phyloP scores from a whole-genome alignment of 1,140 invertebrate genomes.

The Microplitis demolitor region DNA sequence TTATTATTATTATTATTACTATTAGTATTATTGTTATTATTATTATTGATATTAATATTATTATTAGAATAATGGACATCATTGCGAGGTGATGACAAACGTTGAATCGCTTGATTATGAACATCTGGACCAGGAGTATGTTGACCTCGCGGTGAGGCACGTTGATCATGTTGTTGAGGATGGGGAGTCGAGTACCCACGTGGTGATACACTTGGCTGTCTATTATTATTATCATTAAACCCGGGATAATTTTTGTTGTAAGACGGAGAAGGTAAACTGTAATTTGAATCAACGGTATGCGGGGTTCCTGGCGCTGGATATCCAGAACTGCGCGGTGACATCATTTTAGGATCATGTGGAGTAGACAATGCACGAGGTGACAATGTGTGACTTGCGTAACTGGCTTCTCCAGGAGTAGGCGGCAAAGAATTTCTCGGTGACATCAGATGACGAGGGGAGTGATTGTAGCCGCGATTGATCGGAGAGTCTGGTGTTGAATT shows the following conservation, averaged over 20 bases:
- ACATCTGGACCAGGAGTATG: conserved; percentile 14
- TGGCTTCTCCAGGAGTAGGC: conserved; percentile 38
- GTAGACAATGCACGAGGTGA: conserved; percentile 42
- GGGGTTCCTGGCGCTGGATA: conserved; percentile 36
- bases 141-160: conserved; percentile 28
- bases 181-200: conserved; percentile 39
- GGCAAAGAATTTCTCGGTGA: conserved; percentile 50
- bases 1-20: no score
- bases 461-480: conserved; percentile 36
- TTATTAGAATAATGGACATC: no score
- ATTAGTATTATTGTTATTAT: no score
- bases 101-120: not conserved
- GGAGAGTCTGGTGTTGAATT: conserved; percentile 45
- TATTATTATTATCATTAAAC: conserved; percentile 42
- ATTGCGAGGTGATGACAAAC: no score
- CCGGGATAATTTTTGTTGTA: conserved; percentile 41
- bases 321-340: conserved; percentile 43
- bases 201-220: conserved; percentile 45
- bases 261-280: conserved; percentile 41
- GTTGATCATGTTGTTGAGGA: conserved; percentile 38
- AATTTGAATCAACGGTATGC: conserved; percentile 33
- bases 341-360: conserved; percentile 43
- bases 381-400: conserved; percentile 28
- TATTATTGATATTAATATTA: no score
- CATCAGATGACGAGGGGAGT: conserved; percentile 48